These are phyloP conservation scores for Dioctria linearis DNA, from an alignment of 2,888 invertebrate species.

Conservation along the genomic window DNA sequence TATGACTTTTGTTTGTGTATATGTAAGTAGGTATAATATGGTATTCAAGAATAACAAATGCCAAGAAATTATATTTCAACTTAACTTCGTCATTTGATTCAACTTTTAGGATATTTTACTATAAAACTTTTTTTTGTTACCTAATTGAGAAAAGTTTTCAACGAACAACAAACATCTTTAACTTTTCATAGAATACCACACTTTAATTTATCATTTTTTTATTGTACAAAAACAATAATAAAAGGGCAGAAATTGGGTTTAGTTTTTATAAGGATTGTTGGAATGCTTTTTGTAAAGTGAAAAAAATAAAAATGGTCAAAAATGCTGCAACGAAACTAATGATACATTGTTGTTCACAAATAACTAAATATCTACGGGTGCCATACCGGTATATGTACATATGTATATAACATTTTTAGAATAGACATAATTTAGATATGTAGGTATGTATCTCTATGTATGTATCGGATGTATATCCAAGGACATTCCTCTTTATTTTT, in stretches of 20 bases:
- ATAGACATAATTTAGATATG: not conserved
- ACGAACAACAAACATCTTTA: not conserved
- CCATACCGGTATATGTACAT: too few relatives aligned
- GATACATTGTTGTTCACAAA: constrained; percentile 38
- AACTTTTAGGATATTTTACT: not conserved
- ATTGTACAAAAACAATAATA: not conserved
- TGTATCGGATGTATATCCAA: too few relatives aligned
- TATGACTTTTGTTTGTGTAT: constrained; percentile 1
- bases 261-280: not conserved
- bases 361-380: not conserved
- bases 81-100: constrained; percentile 28
- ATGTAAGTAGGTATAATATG: too few relatives aligned
- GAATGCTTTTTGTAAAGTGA: not conserved
- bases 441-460: not conserved
- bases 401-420: constrained; percentile 3
- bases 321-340: constrained; percentile 1
- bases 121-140: constrained; percentile 23
- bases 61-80: constrained; percentile 23
- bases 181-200: not conserved
- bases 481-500: not conserved
- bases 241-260: constrained; percentile 9
- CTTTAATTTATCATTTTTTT: constrained; percentile 12
- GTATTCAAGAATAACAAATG: not conserved
- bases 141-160: constrained; percentile 14
- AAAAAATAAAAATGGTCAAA: not conserved